Percentiles rank a stretch among this genome's conserved stretches.
phyloP scores from a whole-genome alignment of 2,888 invertebrate species.

The Andrena flavipes region DNA sequence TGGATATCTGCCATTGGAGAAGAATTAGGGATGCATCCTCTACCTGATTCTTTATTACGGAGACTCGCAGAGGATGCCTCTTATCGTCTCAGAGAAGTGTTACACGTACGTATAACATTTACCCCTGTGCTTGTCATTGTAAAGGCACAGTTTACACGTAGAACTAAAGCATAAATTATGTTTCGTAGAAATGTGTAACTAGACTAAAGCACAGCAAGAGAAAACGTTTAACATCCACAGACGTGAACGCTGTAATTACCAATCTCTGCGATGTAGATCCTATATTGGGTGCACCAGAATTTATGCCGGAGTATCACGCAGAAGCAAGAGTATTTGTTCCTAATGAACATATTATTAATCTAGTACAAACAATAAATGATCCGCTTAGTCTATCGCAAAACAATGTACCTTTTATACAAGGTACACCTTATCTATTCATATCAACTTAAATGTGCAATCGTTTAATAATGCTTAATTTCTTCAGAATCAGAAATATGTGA shows the following conservation, averaged over 20 bases:
- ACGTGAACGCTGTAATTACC: constrained; percentile 82
- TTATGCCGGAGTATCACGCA: constrained; percentile 80
- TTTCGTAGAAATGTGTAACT: constrained; percentile 82
- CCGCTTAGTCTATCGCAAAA: constrained; percentile 77
- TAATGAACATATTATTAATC: constrained; percentile 78
- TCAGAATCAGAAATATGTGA: constrained; percentile 82
- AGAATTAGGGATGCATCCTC: constrained; percentile 81
- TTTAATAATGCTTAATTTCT: constrained; percentile 28
- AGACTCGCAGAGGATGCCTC: constrained; percentile 83
- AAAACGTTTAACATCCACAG: constrained; percentile 77
- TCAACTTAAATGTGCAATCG: neutral
- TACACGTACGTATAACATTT: constrained; percentile 75
- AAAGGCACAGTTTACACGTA: neutral
- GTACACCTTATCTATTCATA: constrained; percentile 57
- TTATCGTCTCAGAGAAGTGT: constrained; percentile 82
- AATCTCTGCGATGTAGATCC: constrained; percentile 82
- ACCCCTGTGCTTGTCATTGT: neutral
- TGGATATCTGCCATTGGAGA: constrained; percentile 83
- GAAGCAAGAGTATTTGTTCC: constrained; percentile 83
- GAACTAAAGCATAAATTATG: neutral
- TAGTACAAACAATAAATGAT: constrained; percentile 77
- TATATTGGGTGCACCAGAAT: constrained; percentile 80
- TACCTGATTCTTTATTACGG: constrained; percentile 79
- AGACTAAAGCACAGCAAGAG: constrained; percentile 82
- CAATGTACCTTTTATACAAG: constrained; percentile 80